Evolutionary conservation across 2,888 invertebrate species (phyloP).

Genomic region (Oxytorus armatus): DNA sequence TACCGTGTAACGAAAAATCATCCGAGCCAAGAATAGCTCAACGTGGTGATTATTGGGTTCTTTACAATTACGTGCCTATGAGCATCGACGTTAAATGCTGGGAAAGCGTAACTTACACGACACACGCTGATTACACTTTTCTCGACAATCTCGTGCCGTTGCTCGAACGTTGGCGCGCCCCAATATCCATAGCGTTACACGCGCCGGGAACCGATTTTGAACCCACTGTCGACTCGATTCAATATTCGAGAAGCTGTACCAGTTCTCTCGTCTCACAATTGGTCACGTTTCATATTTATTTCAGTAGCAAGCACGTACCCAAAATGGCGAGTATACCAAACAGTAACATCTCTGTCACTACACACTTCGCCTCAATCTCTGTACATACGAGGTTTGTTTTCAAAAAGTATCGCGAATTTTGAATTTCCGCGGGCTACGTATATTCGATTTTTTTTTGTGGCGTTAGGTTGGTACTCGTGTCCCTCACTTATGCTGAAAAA

Average conservation of each 20-base stretch:
- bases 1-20: constrained; percentile 89
- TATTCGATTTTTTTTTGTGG: too few relatives aligned
- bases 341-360: too few relatives aligned
- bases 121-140: constrained; percentile 96
- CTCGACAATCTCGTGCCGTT: constrained; percentile 95
- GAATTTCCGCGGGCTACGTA: too few relatives aligned
- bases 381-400: too few relatives aligned
- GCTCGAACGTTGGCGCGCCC: constrained; percentile 94
- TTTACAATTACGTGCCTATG: constrained; percentile 93
- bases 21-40: constrained; percentile 88
- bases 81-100: constrained; percentile 89
- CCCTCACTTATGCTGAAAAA: too few relatives aligned
- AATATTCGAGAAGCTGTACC: constrained; percentile 92
- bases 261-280: constrained; percentile 90
- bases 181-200: constrained; percentile 94
- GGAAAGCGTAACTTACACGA: constrained; percentile 95
- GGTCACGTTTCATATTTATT: constrained; percentile 96
- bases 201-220: constrained; percentile 94
- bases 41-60: constrained; percentile 94
- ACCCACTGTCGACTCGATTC: constrained; percentile 91
- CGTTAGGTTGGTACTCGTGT: too few relatives aligned
- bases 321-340: constrained; percentile 85
- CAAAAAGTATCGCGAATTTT: too few relatives aligned
- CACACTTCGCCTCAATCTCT: too few relatives aligned
- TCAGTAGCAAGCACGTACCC: constrained; percentile 94